phyloP scores from a whole-genome alignment of 2,113 vertebrate genomes.

The Gracilinanus agilis region DNA sequence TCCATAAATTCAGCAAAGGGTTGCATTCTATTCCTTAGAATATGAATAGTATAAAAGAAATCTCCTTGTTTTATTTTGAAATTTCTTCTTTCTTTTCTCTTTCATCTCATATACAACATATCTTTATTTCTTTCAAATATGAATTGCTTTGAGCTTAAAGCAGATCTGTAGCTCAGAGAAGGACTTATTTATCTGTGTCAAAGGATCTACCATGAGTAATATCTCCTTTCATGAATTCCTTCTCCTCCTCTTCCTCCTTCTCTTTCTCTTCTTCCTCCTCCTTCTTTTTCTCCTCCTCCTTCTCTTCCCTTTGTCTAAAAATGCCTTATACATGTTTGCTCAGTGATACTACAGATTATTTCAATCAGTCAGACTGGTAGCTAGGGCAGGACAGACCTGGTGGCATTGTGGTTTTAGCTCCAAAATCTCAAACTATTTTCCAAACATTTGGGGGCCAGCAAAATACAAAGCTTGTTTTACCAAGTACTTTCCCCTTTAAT shows the following conservation, averaged over 20 bases:
- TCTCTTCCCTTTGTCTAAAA: conserved; percentile 30
- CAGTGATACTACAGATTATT: conserved; percentile 47
- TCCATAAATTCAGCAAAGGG: not conserved
- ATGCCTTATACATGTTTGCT: conserved; percentile 31
- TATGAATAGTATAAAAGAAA: not conserved
- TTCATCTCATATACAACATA: not conserved
- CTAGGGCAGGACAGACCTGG: conserved; percentile 54
- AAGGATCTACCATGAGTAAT: not conserved
- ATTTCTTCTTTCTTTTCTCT: conserved; percentile 43
- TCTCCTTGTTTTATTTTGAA: conserved; percentile 14
- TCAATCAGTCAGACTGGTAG: conserved; percentile 43
- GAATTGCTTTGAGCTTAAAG: not conserved
- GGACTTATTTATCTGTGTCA: conserved; percentile 4
- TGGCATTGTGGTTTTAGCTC: conserved; percentile 66
- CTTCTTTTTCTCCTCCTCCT: not conserved
- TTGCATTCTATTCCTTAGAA: not conserved
- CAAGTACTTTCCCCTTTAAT: conserved; percentile 69
- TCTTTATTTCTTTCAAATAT: not conserved
- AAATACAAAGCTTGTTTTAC: conserved; percentile 69
- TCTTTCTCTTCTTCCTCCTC: not conserved
- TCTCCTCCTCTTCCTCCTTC: not conserved
- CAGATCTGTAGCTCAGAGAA: not conserved
- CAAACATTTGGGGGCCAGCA: conserved; percentile 58
- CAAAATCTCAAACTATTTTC: conserved; percentile 62
- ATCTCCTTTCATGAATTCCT: conserved; percentile 25